Base-by-base conservation (phyloP, 1,140 invertebrate genomes). In the Gryllus bimaculatus region DNA sequence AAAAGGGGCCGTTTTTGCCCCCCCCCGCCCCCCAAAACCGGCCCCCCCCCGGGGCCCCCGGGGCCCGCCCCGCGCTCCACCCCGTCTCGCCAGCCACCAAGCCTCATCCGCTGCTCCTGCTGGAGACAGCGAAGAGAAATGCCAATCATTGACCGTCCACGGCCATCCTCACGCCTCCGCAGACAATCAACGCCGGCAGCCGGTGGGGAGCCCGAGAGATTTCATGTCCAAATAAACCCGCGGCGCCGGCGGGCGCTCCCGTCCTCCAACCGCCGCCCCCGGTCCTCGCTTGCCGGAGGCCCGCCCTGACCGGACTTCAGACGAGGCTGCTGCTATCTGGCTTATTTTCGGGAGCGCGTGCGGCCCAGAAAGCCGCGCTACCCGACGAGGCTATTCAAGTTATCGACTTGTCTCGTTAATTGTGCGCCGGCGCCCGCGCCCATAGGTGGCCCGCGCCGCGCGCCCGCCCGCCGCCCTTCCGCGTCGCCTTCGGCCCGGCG, bases 91-190 rank as follows among this genome's bases (percentile, higher is more conserved):
- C 74, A 75, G 20, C 20, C 74, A 10, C 4, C 74, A n/a, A n/a
- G n/a, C n/a, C n/a, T n/a, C 54, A n/a, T 73, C 66, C 21, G 66
- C 78, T 73, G 49, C 26, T 75, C 78, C 20, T 78, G 78, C 78
- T 73, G 78, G 78, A 78, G 73, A 74, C 54, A 73, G 73, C 26
- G 47, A 75, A 79, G 79, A 79, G 79, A 81, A 80, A 80, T 80
- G 78, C 49, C 79, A 78, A 76, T 74, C 78, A 76, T 78, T 80
- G 81, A 78, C 81, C 81, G n/a, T 77, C 81, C 76, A 73, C 75
- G 79, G 81, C 74, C 75, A 81, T 81, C 79, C 81, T 81, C 81
- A 81, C 79, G 73, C 73, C 26, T 77, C 47, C 48, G 48, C 76
- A 77, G 76, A 77, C 76, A 77, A 48, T 77, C 47, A 48, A 77